Evolutionary conservation across 2,888 invertebrate genomes (phyloP).

Genomic region (Phortica okadai): DNA sequence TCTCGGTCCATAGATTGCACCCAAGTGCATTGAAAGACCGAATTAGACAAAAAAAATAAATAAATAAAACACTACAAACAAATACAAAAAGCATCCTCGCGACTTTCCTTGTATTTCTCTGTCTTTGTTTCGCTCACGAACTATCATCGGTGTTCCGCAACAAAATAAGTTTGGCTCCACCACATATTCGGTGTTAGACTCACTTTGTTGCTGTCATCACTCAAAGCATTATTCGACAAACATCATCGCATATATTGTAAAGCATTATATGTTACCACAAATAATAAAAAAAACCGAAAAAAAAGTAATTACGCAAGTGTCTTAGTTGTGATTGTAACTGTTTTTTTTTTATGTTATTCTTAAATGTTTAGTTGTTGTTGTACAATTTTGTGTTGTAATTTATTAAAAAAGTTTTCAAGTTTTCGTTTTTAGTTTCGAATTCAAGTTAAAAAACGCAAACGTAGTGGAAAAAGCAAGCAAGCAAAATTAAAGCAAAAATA

Average conservation of each 20-base stretch:
- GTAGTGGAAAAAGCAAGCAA: neutral
- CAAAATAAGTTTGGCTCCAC: neutral
- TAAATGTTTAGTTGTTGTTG: slow-evolving; percentile 33
- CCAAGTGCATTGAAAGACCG: neutral
- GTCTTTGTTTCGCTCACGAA: neutral
- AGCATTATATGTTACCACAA: slow-evolving; percentile 25
- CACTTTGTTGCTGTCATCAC: neutral
- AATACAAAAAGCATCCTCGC: slow-evolving; percentile 40
- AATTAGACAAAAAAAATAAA: slow-evolving; percentile 48
- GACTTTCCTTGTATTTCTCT: neutral
- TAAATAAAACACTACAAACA: slow-evolving; percentile 57
- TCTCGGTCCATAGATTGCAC: slow-evolving; percentile 46
- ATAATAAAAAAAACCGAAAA: slow-evolving; percentile 37
- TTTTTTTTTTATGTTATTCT: neutral
- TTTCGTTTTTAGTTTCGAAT: neutral
- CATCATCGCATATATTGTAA: slow-evolving; percentile 34
- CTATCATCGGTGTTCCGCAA: slow-evolving; percentile 1
- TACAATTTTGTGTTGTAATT: slow-evolving; percentile 44
- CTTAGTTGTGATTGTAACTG: slow-evolving; percentile 18
- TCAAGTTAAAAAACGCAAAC: slow-evolving; percentile 3
- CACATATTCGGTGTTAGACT: neutral
- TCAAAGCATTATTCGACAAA: slow-evolving; percentile 8
- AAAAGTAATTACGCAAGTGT: neutral
- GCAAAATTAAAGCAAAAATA: neutral
- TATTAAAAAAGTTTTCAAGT: neutral